Evolutionary conservation across 1,140 invertebrate species (phyloP).

Genomic region (Wasmannia auropunctata): DNA sequence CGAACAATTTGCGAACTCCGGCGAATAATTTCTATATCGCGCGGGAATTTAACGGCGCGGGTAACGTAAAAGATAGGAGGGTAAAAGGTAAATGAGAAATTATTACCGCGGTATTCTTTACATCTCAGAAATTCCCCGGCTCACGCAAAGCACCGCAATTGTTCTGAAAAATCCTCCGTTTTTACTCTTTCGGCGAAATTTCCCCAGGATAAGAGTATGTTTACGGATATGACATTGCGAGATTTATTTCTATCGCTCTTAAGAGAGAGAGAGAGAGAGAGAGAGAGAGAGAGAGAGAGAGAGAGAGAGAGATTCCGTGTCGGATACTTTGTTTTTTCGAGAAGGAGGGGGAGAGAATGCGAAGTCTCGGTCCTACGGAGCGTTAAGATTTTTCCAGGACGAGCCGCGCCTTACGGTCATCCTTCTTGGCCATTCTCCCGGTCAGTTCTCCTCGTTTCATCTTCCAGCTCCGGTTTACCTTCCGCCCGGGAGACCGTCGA

Average conservation of each 20-base stretch:
- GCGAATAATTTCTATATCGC: slow-evolving; percentile 25
- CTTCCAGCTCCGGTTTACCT: slow-evolving; percentile 38
- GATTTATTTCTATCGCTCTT: slow-evolving; percentile 46
- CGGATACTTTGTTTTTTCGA: slow-evolving; percentile 10
- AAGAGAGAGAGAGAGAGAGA: too few species aligned
- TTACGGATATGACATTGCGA: slow-evolving; percentile 36
- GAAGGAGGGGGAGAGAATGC: background rate
- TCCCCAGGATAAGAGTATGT: background rate
- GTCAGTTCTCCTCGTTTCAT: background rate
- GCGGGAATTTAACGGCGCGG: background rate
- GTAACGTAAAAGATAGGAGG: background rate
- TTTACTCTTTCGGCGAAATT: background rate
- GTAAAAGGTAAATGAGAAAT: slow-evolving; percentile 21
- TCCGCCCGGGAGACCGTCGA: slow-evolving; percentile 37
- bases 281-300: too few species aligned
- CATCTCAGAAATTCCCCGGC: background rate
- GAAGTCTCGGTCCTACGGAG: background rate
- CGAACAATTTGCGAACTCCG: background rate
- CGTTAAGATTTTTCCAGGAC: slow-evolving; percentile 48
- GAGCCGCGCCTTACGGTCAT: slow-evolving; percentile 47
- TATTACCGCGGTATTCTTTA: slow-evolving; percentile 13
- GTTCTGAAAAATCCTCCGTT: background rate
- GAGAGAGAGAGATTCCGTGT: background rate
- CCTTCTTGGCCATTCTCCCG: slow-evolving; percentile 16
- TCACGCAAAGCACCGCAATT: background rate